Evolutionary conservation across 2,888 invertebrate genomes (phyloP).

Genomic region (Micoletzkya japonica): DNA sequence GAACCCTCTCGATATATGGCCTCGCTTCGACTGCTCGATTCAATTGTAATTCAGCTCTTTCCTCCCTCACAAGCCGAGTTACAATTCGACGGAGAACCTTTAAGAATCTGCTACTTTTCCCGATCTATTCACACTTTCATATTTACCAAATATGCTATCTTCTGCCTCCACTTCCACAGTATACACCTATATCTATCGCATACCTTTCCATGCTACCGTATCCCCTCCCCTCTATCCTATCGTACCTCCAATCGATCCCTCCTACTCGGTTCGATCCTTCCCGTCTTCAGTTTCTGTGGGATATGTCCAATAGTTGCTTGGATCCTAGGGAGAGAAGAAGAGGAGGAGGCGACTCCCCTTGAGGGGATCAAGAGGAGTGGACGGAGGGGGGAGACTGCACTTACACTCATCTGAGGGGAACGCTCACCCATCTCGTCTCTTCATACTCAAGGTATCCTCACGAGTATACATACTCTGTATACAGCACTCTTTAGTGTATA

Average conservation of each 20-base stretch:
- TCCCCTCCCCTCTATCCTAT: background rate
- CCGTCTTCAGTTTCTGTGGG: slow-evolving; percentile 58
- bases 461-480: too few relatives aligned
- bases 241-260: slow-evolving; percentile 43
- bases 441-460: background rate
- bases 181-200: too few relatives aligned
- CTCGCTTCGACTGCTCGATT: slow-evolving; percentile 61
- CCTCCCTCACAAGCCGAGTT: slow-evolving; percentile 58
- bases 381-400: background rate
- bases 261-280: slow-evolving; percentile 42
- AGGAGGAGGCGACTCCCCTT: background rate
- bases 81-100: slow-evolving; percentile 55
- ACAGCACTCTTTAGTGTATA: too few relatives aligned
- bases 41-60: slow-evolving; percentile 57
- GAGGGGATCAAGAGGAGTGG: background rate
- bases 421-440: background rate
- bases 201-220: background rate
- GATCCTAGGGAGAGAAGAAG: slow-evolving; percentile 19
- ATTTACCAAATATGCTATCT: too few relatives aligned
- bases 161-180: too few relatives aligned
- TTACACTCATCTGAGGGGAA: background rate
- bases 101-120: slow-evolving; percentile 31
- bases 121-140: background rate
- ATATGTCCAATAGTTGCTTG: slow-evolving; percentile 55
- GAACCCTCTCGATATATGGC: slow-evolving; percentile 56